Base-by-base conservation (phyloP, 2,888 invertebrate genomes). In the Serrognathus titanus region DNA sequence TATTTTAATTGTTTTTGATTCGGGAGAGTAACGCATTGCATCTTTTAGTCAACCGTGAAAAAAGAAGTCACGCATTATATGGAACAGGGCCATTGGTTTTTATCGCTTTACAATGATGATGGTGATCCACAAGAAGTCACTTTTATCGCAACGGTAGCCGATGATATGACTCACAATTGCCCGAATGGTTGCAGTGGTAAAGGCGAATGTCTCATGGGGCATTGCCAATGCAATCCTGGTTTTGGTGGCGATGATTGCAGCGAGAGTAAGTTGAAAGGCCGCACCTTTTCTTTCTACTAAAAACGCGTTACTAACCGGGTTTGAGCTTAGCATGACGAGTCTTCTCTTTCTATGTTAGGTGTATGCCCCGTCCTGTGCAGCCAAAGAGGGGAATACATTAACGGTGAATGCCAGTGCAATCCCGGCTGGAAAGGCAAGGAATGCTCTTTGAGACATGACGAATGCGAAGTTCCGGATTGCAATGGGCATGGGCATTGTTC, bases 391-490 rank as follows among this genome's bases (percentile, higher is more conserved):
- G 93, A 96, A 75, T 98, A 97, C 78, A 92, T 93, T 67, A 93
- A 94, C 71, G 97, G 98, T 40, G 91, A 93, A 77, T 99, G 98
- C 75, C 92, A 94, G 71, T 99, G 98, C 78, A 95, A 97, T 78
- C 92, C 94, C 2, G 97, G 97, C 47, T 99, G 97, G 97, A 98
- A 97, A 79, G 98, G 98, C 66, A 92, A 92, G 71, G 98, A 99
- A 78, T 99, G 99, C 77, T 93, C 94, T 46, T 80, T 97, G 66
- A 85, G 94, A 41, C 94, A 94, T 77, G 93, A 95, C 73, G 96
- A 97, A 80, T 99, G 98, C 78, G 95, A 96, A 80, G 92, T 97
- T 71, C 86, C 93, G 31, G 95, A 96, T 76, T 98, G 98, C 79
- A 94, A 93, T 74, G 95, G 95, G 6, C 94, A 96, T 72, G 99